Base-by-base conservation (phyloP, 2,113 vertebrate species). In the Aplodontia rufa region DNA sequence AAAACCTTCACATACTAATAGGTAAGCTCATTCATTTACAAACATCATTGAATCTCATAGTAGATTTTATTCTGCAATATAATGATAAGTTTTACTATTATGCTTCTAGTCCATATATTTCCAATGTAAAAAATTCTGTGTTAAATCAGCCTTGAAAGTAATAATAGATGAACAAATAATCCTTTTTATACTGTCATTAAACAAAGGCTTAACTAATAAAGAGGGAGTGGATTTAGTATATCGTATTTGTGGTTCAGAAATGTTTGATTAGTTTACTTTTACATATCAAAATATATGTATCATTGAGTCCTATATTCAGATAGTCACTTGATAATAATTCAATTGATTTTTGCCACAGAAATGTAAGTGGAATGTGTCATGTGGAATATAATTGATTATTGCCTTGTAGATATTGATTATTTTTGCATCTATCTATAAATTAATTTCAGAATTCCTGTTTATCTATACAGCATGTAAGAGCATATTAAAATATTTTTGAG, bases 121-220 rank as follows among this genome's bases (percentile, higher is more conserved):
- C 40, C 49, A 80, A 47, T 87, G 62, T 79, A 91, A 74, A 55
- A 76, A 96, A 81, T 76, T 74, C 19, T 68, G 17, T 95, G 72
- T 42, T 94, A 88, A 79, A 80, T 55, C n/a, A 49, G 30, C 49
- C 66, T 80, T 94, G 72, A 88, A 95, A 86, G 76, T 85, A 85
- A 81, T 92, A 95, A n/a, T 69, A 92, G 86, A 69, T 81, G 22
- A 82, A 83, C 75, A 82, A 69, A 76, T 80, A 81, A 94, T 92
- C n/a, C 10, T 85, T 84, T 75, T 62, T 92, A 3, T 88, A 86
- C 66, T 72, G 30, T 11, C 49, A 82, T 87, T 86, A 91, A 90
- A 28, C 30, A 82, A 89, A 62, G 9, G 32, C 55, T 82, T 85
- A 92, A 69, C 66, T 68, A 16, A 17, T 80, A 37, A 20, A 79